Evolutionary conservation across 2,797 vertebrate species (phyloP), one percentile per base, ranked within the genome.

Genomic region (Phrynocephalus forsythii): DNA sequence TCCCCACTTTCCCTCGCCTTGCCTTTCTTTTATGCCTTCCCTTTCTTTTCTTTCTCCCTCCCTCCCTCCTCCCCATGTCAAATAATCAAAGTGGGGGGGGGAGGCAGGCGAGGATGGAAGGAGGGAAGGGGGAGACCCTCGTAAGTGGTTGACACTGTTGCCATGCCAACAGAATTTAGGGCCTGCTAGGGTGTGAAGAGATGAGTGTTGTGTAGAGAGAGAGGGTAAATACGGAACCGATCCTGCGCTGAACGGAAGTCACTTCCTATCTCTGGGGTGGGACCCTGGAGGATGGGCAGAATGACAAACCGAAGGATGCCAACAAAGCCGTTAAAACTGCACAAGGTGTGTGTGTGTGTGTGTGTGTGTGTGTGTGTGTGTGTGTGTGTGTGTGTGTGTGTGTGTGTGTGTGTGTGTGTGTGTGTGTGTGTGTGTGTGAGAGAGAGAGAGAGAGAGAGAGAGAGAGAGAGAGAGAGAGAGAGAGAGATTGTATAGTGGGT

Each of bases 71-170:
- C 96, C 97, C 96, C 96, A 96, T 97, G 97, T 97, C 97, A 98
- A 98, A 98, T 97, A 97, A 98, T 98, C 97, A 97, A 96, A 92
- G 96, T 96, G 97, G 96, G 97, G 4, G 11, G n/a, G 68, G 68
- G 38, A 44, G 38, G 38, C 38, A 44, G 38, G 38, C 38, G 38
- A 44, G 38, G 38, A 44, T 5, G 38, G 38, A 44, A 44, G 38
- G 38, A 28, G 26, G 67, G 16, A 33, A 38, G 68, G 33, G 44
- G 76, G 75, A 82, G 63, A 88, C 71, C 97, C 97, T 97, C 96
- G 97, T 97, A 98, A 98, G 97, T 97, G 97, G 98, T 98, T 98
- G 98, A 98, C 97, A 98, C 96, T 94, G 98, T 99, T 98, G 97
- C 98, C 97, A 98, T 97, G 98, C 97, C 96, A 97, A 98, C 98